Base-by-base conservation (phyloP, 2,797 vertebrate species). In the Synanceia verrucosa region DNA sequence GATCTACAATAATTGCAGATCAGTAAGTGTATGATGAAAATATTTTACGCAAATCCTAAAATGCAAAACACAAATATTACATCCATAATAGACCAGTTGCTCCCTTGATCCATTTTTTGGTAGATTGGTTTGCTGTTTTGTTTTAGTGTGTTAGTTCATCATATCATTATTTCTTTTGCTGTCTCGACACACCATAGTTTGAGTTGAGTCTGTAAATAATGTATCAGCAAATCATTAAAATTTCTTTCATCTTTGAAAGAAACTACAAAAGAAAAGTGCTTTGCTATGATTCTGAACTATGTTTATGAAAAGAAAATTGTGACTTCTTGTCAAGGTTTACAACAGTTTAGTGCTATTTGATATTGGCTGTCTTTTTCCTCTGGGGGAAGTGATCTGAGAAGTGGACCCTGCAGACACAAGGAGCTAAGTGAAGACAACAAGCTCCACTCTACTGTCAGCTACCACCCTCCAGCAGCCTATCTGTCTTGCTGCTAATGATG, bases 341-440 rank as follows among this genome's bases (percentile, higher is more conserved):
- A 52, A 81, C 66, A 72, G 67, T 82, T 84, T 81, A 64, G 62
- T 66, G 47, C 65, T 53, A 3, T 79, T 73, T 81, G 82, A 88
- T 71, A 78, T 5, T 8, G 24, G n/a, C 73, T 73, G 76, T 65
- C 65, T 83, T 69, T 72, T 83, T 66, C n/a, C 73, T 83, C 65
- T 24, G 3, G 46, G 74, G 69, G 67, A 71, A 63, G 58, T 63
- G 67, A 84, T 89, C 76, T 57, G 80, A 81, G 55, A 84, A 63
- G 55, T 65, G 73, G 79, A 83, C 82, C 57, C 69, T 76, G 55
- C 70, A 70, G 56, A 74, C 76, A 58, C 81, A 88, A 79, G 63
- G 76, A 87, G 71, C 65, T 81, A 83, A 91, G 82, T 86, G 79
- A 86, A 86, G 74, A 88, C 86, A 87, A 85, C 84, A 88, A 67